phyloP scores from a whole-genome alignment of 2,113 vertebrate species.

The Picathartes gymnocephalus region DNA sequence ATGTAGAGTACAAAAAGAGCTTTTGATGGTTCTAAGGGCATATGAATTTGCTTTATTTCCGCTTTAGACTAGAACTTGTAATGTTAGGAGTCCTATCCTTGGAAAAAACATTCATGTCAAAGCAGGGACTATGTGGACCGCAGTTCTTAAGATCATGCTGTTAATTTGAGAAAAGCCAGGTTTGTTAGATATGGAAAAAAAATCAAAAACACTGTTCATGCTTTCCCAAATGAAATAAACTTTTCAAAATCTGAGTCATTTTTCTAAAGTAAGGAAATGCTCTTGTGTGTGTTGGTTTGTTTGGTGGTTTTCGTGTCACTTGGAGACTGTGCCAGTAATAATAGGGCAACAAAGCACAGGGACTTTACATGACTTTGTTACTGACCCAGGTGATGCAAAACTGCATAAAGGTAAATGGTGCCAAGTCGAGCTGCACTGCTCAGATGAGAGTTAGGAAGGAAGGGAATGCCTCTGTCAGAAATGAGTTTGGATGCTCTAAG shows the following conservation, averaged over 20 bases:
- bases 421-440: not conserved
- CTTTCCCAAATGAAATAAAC: not conserved
- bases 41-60: not conserved
- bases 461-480: not conserved
- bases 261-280: not conserved
- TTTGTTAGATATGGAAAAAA: not conserved
- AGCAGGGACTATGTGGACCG: not conserved
- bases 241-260: not conserved
- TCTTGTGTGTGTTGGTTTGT: not conserved
- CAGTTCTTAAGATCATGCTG: not conserved
- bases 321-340: not conserved
- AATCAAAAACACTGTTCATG: not conserved
- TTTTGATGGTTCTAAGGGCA: not conserved
- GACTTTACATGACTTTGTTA: not conserved
- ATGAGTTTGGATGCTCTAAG: not conserved
- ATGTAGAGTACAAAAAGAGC: not conserved
- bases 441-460: not conserved
- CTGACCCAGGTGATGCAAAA: not conserved
- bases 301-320: not conserved
- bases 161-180: not conserved
- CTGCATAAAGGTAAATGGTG: not conserved
- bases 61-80: not conserved
- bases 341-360: not conserved
- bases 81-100: not conserved
- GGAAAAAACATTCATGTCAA: not conserved